A percentile compares a stretch with the other conserved stretches of the same genome.
phyloP scores from a whole-genome alignment of 2,888 invertebrate genomes.

The Ceriagrion tenellum region DNA sequence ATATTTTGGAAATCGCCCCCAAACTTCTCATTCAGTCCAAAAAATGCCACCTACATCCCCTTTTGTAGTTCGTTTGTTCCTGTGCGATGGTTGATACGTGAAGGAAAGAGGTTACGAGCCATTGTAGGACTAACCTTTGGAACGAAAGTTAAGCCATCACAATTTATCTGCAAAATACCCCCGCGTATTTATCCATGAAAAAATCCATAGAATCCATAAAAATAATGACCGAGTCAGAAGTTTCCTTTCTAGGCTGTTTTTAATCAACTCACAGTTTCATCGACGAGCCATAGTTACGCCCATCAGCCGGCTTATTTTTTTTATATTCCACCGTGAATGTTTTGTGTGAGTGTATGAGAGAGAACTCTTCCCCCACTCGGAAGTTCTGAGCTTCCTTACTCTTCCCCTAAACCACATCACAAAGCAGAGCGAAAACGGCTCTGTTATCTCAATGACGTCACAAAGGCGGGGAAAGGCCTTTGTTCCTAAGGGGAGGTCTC shows the following conservation, averaged over 20 bases:
- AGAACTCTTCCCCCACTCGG: not conserved
- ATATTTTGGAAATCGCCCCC: too few relatives aligned
- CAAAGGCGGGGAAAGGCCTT: not conserved
- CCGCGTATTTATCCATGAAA: not conserved
- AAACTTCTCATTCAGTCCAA: too few relatives aligned
- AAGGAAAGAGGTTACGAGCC: not conserved
- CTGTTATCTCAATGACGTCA: constrained; percentile 20
- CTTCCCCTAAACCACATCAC: not conserved
- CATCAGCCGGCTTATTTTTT: not conserved
- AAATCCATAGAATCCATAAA: too few relatives aligned
- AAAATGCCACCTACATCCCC: not conserved
- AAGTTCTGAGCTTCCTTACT: not conserved
- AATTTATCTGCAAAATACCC: not conserved
- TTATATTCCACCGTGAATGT: not conserved
- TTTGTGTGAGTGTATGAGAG: not conserved
- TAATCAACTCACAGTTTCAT: not conserved
- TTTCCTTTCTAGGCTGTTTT: not conserved
- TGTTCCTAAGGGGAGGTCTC: not conserved
- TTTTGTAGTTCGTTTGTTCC: not conserved
- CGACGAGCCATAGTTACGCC: not conserved
- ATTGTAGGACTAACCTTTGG: not conserved
- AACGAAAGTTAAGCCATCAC: not conserved
- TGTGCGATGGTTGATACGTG: not conserved
- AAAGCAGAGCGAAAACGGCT: not conserved
- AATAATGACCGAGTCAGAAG: not conserved